A percentile compares a stretch with the other conserved stretches of the same genome.
Conservation (phyloP, 2,797 vertebrate species). For the Corythornis leucogaster region DNA sequence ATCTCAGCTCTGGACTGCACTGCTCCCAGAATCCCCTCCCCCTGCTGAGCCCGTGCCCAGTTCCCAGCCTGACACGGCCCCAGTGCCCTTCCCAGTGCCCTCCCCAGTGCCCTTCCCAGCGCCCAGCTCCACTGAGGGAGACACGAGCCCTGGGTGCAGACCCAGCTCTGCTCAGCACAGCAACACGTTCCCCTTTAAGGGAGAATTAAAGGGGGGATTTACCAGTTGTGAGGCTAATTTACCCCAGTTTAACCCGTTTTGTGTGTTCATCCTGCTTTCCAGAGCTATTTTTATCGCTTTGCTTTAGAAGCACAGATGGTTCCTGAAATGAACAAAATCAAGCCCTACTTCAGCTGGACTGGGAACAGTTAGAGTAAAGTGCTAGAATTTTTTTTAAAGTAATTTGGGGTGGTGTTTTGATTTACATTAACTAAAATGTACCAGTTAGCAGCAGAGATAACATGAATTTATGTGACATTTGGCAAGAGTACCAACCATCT, state of each 20-base stretch:
- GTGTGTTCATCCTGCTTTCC: background rate
- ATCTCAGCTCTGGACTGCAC: background rate
- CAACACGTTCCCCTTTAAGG: background rate
- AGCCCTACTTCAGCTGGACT: background rate
- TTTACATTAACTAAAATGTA: slow-evolving; percentile 42
- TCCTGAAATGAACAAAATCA: slow-evolving; percentile 39
- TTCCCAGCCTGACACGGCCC: too few species aligned
- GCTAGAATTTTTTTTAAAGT: slow-evolving; percentile 6
- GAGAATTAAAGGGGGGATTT: background rate
- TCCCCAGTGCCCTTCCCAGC: accelerated
- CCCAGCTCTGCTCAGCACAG: background rate
- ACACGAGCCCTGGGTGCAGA: accelerated
- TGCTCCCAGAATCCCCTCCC: background rate
- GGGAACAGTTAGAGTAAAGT: slow-evolving; percentile 16
- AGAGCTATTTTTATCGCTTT: background rate
- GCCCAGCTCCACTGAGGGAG: accelerated
- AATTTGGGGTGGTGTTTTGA: slow-evolving; percentile 58
- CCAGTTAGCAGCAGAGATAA: slow-evolving; percentile 34
- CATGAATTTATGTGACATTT: slow-evolving; percentile 44
- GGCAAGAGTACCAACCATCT: slow-evolving; percentile 53
- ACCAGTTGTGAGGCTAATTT: background rate
- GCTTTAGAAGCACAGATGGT: slow-evolving; percentile 51
- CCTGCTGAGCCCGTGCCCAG: background rate
- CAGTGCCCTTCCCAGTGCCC: accelerated
- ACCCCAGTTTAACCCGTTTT: background rate